Base-by-base conservation (phyloP, 1,140 invertebrate genomes). In the Drosophila lacteicornis region DNA sequence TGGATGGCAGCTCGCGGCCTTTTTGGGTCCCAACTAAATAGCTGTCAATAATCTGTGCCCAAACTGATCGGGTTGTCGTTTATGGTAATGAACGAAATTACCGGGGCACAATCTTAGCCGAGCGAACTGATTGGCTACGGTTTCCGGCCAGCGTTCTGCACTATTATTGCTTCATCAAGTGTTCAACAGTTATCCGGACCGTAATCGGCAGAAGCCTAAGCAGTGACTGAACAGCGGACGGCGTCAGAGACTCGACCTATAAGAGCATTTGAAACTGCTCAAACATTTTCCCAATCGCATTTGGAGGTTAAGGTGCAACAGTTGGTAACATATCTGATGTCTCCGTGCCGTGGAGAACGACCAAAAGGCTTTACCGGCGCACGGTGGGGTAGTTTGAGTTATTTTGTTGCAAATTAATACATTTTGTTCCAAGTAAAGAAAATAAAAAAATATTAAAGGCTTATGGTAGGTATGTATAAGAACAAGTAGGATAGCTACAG, bases 81-180 rank as follows among this genome's bases (percentile, higher is more conserved):
- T 91, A 91, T 90, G 91, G 91, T 75, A 90, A 91, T 91, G 67
- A 65, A 81, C 78, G 82, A 91, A 91, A 84, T 91, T 88, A 87
- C 36, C 65, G 45, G 82, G 78, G 80, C 77, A 80, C 84, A 88
- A 88, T 83, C 73, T 88, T 83, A 69, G 70, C 73, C 74, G 76
- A 76, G 70, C 76, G 61, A 27, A 59, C 61, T 76, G 70, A 83
- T 82, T 86, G 59, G 58, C 80, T 73, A 75, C 77, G 84, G 77
- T 65, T 73, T 55, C 66, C 68, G 60, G 51, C 30, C 75, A 55
- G 76, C 61, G 68, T 69, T 77, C 76, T 87, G 84, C 84, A 88
- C 78, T 88, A 71, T 90, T 88, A 88, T 81, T 88, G 84, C 84
- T 88, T 88, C 84, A 83, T 90, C 55, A 49, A 58, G 50, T 49